These are phyloP conservation scores for Cariama cristata DNA, from an alignment of 2,113 vertebrate species.

Conservation along the genomic window DNA sequence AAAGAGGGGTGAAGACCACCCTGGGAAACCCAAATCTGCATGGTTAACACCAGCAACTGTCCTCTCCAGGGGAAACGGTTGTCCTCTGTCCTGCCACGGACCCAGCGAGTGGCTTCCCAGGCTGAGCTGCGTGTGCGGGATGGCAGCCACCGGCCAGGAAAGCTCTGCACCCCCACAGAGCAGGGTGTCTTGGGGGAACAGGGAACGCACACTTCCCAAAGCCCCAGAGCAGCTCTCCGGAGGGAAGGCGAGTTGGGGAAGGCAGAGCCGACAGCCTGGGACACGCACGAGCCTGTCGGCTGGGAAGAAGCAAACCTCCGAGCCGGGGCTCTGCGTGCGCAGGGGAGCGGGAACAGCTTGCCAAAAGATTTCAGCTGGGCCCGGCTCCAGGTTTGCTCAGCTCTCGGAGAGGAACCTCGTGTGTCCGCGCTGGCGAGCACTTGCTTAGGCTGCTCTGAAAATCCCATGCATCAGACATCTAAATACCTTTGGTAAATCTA, in stretches of 20 bases:
- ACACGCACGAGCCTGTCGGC: not conserved
- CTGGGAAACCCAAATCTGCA: not conserved
- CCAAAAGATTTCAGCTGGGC: slow-evolving; percentile 31
- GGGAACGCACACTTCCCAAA: not conserved
- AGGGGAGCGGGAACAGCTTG: not conserved
- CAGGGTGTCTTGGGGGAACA: not conserved
- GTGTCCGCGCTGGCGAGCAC: slow-evolving; percentile 25
- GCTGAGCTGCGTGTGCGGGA: not conserved
- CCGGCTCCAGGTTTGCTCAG: not conserved
- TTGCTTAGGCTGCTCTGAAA: slow-evolving; percentile 35
- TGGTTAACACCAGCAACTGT: accelerated
- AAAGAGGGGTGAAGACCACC: not conserved
- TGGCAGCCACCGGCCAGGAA: not conserved
- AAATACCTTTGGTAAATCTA: slow-evolving; percentile 65
- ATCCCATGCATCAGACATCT: slow-evolving; percentile 44
- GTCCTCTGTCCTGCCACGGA: not conserved
- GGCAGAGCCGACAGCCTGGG: accelerated
- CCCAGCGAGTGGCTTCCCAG: not conserved
- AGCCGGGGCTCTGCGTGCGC: not conserved
- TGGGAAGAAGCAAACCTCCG: not conserved
- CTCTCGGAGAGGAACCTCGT: slow-evolving; percentile 20
- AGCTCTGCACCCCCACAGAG: not conserved
- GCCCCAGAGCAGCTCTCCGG: not conserved
- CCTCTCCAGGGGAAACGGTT: not conserved
- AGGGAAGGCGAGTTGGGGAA: not conserved